phyloP scores from a whole-genome alignment of 2,797 vertebrate species.

The Cygnus olor region DNA sequence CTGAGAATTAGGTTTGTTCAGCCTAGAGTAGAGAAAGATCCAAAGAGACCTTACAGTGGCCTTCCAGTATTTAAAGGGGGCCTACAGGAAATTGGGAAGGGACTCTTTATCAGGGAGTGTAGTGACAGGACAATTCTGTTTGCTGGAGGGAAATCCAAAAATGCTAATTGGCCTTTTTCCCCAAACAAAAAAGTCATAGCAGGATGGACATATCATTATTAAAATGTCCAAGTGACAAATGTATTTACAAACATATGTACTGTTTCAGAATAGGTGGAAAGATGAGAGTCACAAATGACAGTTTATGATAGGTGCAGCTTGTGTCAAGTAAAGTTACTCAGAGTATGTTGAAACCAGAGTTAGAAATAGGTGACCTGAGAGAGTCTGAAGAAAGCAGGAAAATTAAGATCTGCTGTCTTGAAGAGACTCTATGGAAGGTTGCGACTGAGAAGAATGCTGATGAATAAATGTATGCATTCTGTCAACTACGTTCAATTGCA shows the following conservation, averaged over 20 bases:
- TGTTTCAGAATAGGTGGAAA: background rate
- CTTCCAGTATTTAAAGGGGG: too few relatives aligned
- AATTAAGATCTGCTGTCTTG: background rate
- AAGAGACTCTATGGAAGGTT: background rate
- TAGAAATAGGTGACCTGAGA: background rate
- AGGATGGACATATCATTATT: background rate
- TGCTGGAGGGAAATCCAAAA: background rate
- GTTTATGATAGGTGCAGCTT: background rate
- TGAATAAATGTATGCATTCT: background rate
- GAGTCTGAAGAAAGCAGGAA: background rate
- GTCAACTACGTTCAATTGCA: background rate
- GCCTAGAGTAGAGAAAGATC: too few relatives aligned
- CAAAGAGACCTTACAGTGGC: too few relatives aligned
- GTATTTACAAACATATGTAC: background rate
- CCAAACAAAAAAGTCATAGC: background rate
- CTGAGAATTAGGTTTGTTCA: too few relatives aligned
- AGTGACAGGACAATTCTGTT: background rate
- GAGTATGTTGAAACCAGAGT: background rate
- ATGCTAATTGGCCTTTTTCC: background rate
- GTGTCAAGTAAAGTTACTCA: background rate
- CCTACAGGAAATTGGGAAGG: too few relatives aligned
- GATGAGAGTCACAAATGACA: background rate
- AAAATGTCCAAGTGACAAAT: background rate
- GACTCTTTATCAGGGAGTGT: too few relatives aligned
- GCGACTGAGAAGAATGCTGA: background rate